Evolutionary conservation across 2,888 invertebrate species (phyloP).

Genomic region (Meteorus colon): DNA sequence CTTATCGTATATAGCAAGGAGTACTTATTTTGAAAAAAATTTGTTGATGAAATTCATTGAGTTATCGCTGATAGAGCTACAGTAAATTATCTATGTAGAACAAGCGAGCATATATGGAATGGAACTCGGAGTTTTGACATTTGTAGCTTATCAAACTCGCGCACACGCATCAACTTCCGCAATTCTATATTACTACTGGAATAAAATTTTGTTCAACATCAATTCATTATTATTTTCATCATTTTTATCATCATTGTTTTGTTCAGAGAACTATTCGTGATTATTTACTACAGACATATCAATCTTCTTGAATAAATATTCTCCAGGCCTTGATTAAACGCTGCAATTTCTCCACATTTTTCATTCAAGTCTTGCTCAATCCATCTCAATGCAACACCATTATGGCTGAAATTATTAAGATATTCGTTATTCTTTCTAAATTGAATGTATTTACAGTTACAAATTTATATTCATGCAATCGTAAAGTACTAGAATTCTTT

Average conservation of each 20-base stretch:
- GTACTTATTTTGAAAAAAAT: no score
- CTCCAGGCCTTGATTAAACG: constrained; percentile 12
- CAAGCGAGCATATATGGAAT: background rate
- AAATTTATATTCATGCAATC: background rate
- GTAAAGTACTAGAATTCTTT: constrained; percentile 20
- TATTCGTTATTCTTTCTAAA: background rate
- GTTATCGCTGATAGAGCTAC: no score
- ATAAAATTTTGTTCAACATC: background rate
- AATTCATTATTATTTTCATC: background rate
- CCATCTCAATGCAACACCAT: background rate
- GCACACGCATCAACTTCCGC: constrained; percentile 49
- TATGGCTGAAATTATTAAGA: background rate
- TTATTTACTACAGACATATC: background rate
- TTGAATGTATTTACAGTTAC: background rate
- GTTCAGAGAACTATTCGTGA: no score
- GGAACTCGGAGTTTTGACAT: constrained; percentile 31
- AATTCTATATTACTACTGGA: constrained; percentile 10
- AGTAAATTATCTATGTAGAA: no score
- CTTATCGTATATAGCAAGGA: no score
- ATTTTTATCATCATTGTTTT: background rate
- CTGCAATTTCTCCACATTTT: constrained; percentile 3
- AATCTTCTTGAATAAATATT: background rate
- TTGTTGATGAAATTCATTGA: no score
- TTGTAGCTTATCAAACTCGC: constrained; percentile 50
- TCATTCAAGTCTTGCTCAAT: constrained; percentile 11